phyloP scores from a whole-genome alignment of 2,113 vertebrate genomes.

The Nannospalax galili region DNA sequence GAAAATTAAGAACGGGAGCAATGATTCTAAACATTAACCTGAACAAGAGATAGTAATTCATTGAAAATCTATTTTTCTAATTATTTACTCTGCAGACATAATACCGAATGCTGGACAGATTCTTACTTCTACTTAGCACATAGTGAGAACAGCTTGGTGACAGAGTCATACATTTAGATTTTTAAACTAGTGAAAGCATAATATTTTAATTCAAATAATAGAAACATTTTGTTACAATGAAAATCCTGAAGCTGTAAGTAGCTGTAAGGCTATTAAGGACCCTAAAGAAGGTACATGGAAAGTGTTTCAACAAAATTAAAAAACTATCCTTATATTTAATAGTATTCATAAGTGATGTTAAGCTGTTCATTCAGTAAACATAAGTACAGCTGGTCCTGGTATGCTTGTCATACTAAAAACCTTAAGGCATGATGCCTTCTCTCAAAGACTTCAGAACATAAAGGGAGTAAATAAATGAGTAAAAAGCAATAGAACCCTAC shows the following conservation, averaged over 20 bases:
- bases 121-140: not conserved
- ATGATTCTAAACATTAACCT: not conserved
- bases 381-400: not conserved
- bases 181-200: constrained; percentile 63
- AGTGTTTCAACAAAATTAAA: constrained; percentile 48
- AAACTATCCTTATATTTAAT: constrained; percentile 28
- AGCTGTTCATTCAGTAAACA: constrained; percentile 8
- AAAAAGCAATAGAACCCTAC: not conserved
- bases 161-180: constrained; percentile 52
- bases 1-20: not conserved
- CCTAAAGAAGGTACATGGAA: not conserved
- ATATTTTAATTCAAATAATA: constrained; percentile 70
- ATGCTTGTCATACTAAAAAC: not conserved
- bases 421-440: not conserved
- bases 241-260: constrained; percentile 39
- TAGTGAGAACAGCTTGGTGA: not conserved
- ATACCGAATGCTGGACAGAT: not conserved
- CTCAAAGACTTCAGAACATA: not conserved
- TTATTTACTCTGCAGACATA: constrained; percentile 1
- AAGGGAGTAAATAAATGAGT: not conserved
- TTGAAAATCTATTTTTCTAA: not conserved
- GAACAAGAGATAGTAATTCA: not conserved
- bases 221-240: constrained; percentile 54
- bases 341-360: not conserved
- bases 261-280: constrained; percentile 39